phyloP scores from a whole-genome alignment of 2,797 vertebrate species.

The Etheostoma nigrum region DNA sequence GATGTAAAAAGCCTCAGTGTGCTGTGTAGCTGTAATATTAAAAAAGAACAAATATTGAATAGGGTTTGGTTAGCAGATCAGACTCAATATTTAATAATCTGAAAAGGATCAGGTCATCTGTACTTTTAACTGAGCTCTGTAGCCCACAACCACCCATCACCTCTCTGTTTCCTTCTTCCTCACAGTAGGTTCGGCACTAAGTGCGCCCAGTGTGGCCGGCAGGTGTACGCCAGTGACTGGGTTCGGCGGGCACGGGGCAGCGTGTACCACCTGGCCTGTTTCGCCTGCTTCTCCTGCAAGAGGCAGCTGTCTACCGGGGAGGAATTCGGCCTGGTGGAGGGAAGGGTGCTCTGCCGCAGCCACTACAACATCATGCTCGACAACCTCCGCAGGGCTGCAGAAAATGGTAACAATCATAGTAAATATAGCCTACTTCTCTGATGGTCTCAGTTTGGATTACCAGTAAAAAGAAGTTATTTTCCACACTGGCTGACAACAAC shows the following conservation, averaged over 20 bases:
- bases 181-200: conserved; percentile 97
- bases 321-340: conserved; percentile 97
- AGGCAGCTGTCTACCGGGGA: conserved; percentile 97
- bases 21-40: not conserved
- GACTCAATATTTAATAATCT: too few species aligned
- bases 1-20: not conserved
- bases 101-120: not conserved
- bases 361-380: conserved; percentile 99
- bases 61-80: not conserved
- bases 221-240: conserved; percentile 99
- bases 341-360: conserved; percentile 96
- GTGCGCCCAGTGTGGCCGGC: conserved; percentile 95
- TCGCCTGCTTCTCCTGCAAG: conserved; percentile 98
- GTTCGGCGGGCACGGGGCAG: conserved; percentile 95
- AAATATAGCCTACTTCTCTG: not conserved
- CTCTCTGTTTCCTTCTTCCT: conserved; percentile 53
- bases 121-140: not conserved
- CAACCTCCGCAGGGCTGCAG: conserved; percentile 95
- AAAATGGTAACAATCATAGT: conserved; percentile 87
- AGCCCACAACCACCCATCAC: conserved; percentile 32
- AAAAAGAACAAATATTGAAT: not conserved
- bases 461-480: not conserved
- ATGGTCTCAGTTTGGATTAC: not conserved
- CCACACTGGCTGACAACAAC: conserved; percentile 1
- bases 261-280: conserved; percentile 97